A percentile compares a stretch with the other conserved stretches of the same genome.
Evolutionary conservation across 2,888 invertebrate species (phyloP).

Genomic region (Andrena fulva): DNA sequence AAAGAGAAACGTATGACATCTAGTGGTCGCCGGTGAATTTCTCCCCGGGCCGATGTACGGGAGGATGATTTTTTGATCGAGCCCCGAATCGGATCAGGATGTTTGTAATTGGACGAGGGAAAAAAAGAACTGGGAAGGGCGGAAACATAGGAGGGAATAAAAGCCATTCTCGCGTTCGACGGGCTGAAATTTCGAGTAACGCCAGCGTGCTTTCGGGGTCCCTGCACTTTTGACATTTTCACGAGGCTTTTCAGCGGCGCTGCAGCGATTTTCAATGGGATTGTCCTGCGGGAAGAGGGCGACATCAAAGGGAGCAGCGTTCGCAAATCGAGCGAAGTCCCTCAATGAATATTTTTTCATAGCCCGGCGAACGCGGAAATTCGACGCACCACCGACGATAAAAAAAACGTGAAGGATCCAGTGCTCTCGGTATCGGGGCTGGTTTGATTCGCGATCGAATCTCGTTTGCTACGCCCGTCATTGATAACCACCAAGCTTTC

Average conservation of each 20-base stretch:
- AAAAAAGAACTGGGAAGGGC: background rate
- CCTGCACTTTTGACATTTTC: slow-evolving; percentile 52
- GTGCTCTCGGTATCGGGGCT: background rate
- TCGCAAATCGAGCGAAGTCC: slow-evolving; percentile 51
- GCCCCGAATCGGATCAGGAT: background rate
- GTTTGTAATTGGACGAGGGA: slow-evolving; percentile 33
- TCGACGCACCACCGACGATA: background rate
- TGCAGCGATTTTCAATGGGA: slow-evolving; percentile 52
- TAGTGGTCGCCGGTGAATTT: background rate
- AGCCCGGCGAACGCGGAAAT: slow-evolving; percentile 13
- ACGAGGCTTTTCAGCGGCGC: slow-evolving; percentile 32
- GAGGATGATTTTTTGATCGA: background rate
- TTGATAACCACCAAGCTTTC: background rate
- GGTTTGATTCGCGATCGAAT: background rate
- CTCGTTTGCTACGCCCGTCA: background rate
- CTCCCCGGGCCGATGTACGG: background rate
- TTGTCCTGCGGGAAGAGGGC: slow-evolving; percentile 52
- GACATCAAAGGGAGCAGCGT: slow-evolving; percentile 45
- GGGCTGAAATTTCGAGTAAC: slow-evolving; percentile 47
- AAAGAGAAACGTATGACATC: background rate
- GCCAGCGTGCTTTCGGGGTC: slow-evolving; percentile 25
- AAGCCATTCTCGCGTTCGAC: slow-evolving; percentile 32
- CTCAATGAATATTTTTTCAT: slow-evolving; percentile 30
- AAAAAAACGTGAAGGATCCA: background rate
- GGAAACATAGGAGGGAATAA: background rate